Conservation (phyloP, 2,888 invertebrate genomes). For the Diloba caeruleocephala region DNA sequence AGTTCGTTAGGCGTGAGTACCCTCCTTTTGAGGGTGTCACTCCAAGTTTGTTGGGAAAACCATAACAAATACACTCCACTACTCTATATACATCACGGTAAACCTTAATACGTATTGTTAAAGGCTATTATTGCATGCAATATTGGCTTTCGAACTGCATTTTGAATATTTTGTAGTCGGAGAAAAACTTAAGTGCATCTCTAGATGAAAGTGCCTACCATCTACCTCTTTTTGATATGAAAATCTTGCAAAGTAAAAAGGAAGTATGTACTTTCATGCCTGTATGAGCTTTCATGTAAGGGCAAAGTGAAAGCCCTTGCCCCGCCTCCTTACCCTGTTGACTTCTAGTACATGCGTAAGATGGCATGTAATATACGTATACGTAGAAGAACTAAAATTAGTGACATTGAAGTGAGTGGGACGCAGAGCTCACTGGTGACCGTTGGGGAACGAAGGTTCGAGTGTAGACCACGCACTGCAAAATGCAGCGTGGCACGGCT, state of each 20-base stretch:
- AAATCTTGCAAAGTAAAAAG: conserved; percentile 37
- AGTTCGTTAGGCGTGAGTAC: conserved; percentile 81
- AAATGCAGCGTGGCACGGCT: too few relatives aligned
- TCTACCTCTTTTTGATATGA: conserved; percentile 27
- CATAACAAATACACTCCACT: conserved; percentile 21
- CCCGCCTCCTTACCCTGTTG: too few relatives aligned
- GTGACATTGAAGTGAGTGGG: too few relatives aligned
- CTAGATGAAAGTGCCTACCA: conserved; percentile 39
- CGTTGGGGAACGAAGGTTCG: too few relatives aligned
- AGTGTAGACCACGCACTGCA: too few relatives aligned
- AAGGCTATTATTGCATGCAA: conserved; percentile 14
- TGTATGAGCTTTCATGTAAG: not conserved
- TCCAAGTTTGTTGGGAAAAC: conserved; percentile 61
- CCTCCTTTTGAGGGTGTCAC: conserved; percentile 76
- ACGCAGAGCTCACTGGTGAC: too few relatives aligned
- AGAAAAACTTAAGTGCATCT: conserved; percentile 48
- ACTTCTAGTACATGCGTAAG: too few relatives aligned
- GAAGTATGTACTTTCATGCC: not conserved
- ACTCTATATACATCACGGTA: not conserved
- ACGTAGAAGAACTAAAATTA: too few relatives aligned
- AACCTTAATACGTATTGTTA: conserved; percentile 14
- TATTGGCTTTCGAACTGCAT: conserved; percentile 1
- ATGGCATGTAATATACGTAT: too few relatives aligned
- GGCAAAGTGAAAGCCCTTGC: not conserved
- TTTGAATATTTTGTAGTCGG: conserved; percentile 14